Conservation (phyloP, 2,113 vertebrate genomes). For the Podarcis cretensis region DNA sequence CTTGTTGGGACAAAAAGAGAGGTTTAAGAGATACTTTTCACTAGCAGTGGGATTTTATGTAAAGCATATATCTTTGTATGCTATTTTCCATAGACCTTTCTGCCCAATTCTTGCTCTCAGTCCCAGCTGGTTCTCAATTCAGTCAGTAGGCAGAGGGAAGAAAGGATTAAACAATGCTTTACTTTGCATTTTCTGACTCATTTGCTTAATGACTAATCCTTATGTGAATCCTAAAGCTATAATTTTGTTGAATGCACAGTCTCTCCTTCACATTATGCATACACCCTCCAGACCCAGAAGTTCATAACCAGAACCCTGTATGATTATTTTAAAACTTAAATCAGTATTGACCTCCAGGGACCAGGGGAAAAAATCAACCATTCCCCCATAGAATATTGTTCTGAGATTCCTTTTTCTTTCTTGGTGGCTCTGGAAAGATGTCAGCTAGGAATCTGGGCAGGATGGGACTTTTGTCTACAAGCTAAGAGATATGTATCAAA, state of each 20-base stretch:
- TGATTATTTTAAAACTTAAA: conserved; percentile 7
- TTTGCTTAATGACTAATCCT: conserved; percentile 20
- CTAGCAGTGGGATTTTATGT: not conserved
- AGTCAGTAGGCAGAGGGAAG: not conserved
- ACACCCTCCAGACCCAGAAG: not conserved
- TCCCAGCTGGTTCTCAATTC: not conserved
- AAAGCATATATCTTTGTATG: not conserved
- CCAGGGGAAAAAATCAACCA: not conserved
- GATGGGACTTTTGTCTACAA: not conserved
- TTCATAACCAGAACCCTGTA: not conserved
- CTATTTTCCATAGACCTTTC: not conserved
- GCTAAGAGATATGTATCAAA: not conserved
- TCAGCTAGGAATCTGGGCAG: not conserved
- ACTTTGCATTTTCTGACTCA: conserved; percentile 21
- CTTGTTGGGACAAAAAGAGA: not conserved
- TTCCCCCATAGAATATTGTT: not conserved
- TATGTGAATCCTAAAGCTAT: not conserved
- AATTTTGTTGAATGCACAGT: not conserved
- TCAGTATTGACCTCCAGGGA: not conserved
- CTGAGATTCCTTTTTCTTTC: not conserved
- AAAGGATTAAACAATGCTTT: conserved; percentile 1
- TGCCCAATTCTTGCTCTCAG: not conserved
- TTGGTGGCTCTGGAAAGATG: not conserved
- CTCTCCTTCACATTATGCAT: not conserved
- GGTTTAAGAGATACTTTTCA: not conserved